phyloP scores from a whole-genome alignment of 1,140 invertebrate genomes.

The Matsumurasca onukii region DNA sequence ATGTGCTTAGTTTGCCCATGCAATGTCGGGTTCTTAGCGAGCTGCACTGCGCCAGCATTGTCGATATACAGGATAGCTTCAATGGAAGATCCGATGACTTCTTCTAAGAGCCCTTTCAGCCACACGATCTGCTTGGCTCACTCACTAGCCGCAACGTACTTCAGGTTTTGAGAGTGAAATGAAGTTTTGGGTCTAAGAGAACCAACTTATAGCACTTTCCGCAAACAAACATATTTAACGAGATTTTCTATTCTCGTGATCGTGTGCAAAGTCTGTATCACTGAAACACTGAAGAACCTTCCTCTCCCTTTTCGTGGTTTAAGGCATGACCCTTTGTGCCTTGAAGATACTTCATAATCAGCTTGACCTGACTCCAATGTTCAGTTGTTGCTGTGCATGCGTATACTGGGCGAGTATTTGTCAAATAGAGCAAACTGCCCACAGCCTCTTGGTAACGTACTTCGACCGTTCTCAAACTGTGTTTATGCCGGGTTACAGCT shows the following conservation, averaged over 20 bases:
- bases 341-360: background rate
- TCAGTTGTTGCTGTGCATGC: background rate
- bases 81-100: background rate
- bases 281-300: background rate
- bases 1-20: slow-evolving; percentile 5
- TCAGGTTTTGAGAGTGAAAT: slow-evolving; percentile 45
- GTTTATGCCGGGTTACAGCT: background rate
- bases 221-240: slow-evolving; percentile 32
- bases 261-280: slow-evolving; percentile 47
- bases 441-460: background rate
- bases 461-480: background rate
- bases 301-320: background rate
- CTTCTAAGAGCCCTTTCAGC: slow-evolving; percentile 40
- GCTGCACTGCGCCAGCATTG: background rate
- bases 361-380: background rate
- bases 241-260: slow-evolving; percentile 44
- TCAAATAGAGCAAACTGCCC: background rate
- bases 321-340: slow-evolving; percentile 1
- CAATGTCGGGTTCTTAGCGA: too few species aligned
- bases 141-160: slow-evolving; percentile 49
- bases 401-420: background rate
- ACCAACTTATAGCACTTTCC: slow-evolving; percentile 42
- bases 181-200: slow-evolving; percentile 43
- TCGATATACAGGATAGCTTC: too few species aligned
- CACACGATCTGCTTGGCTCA: slow-evolving; percentile 47